Conservation (phyloP, 2,888 invertebrate genomes). For the Glaucopsyche alexis region DNA sequence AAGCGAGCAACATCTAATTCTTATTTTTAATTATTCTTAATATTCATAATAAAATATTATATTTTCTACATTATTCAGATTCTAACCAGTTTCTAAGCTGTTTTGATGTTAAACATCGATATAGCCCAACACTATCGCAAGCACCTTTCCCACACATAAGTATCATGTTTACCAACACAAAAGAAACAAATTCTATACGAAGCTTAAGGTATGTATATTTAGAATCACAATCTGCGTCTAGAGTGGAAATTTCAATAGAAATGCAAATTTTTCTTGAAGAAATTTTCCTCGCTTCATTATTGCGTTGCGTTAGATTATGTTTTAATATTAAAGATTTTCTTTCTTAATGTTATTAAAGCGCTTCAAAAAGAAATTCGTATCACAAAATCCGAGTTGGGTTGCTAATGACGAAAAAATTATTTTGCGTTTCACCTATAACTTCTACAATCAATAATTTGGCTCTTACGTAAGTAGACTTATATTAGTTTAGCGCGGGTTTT, state of each 20-base stretch:
- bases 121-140: constrained; percentile 35
- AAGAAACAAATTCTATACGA: constrained; percentile 54
- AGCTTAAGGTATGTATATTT: constrained; percentile 66
- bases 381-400: not conserved
- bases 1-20: too few species aligned
- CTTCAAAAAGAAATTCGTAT: not conserved
- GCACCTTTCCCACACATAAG: constrained; percentile 45
- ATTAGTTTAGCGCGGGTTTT: not conserved
- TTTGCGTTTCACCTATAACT: not conserved
- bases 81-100: not conserved
- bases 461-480: not conserved
- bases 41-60: too few species aligned
- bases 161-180: constrained; percentile 44
- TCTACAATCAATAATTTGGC: not conserved
- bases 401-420: not conserved
- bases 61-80: not conserved
- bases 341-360: constrained; percentile 14
- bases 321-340: constrained; percentile 27
- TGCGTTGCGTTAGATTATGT: constrained; percentile 27
- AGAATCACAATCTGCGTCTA: constrained; percentile 68
- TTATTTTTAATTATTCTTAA: too few species aligned
- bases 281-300: constrained; percentile 67
- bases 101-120: constrained; percentile 31
- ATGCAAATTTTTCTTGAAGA: constrained; percentile 72
- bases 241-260: constrained; percentile 78